Conservation (phyloP, 2,113 vertebrate genomes). For the Leptodactylus fuscus region DNA sequence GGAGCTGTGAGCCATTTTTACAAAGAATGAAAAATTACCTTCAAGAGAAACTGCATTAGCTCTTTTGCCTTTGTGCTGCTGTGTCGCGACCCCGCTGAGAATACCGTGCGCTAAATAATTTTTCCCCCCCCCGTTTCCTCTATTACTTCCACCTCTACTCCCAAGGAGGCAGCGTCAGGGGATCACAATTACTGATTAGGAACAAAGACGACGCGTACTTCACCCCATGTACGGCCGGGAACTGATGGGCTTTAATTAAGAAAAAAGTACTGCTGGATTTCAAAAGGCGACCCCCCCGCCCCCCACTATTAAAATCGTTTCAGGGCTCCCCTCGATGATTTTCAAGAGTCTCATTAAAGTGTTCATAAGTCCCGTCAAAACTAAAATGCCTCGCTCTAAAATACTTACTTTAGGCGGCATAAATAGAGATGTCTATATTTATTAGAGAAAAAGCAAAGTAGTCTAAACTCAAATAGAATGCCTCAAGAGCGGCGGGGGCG, state of each 20-base stretch:
- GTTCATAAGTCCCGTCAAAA: not conserved
- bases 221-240: conserved; percentile 41
- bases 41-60: conserved; percentile 58
- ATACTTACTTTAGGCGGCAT: not conserved
- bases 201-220: conserved; percentile 46
- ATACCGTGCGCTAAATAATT: conserved; percentile 60
- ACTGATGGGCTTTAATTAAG: conserved; percentile 57
- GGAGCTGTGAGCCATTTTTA: not conserved
- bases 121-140: conserved; percentile 40
- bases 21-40: conserved; percentile 63
- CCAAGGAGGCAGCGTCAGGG: conserved; percentile 54
- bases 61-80: conserved; percentile 53
- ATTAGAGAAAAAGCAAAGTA: not conserved
- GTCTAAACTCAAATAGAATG: not conserved
- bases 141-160: conserved; percentile 63
- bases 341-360: conserved; percentile 5
- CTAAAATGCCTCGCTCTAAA: not conserved
- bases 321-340: conserved; percentile 23
- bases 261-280: conserved; percentile 57
- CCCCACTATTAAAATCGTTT: conserved; percentile 46
- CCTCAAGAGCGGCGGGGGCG: not conserved
- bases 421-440: conserved; percentile 26
- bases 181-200: conserved; percentile 63
- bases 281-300: conserved; percentile 36
- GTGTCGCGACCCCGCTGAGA: conserved; percentile 53